Conservation (phyloP, 1,140 invertebrate genomes). For the Drosophila oshimai region DNA sequence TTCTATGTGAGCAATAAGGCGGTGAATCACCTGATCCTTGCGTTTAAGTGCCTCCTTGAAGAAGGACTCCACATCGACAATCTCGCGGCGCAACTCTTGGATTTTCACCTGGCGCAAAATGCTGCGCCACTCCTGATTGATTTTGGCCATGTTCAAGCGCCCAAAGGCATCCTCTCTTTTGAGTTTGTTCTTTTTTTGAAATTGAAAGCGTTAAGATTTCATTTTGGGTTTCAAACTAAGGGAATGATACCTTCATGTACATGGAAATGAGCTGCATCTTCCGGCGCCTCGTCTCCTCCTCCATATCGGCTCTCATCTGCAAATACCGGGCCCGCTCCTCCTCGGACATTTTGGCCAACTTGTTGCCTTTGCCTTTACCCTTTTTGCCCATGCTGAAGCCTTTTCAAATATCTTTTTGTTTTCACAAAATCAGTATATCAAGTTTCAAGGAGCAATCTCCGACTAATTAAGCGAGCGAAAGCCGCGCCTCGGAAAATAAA, state of each 20-base stretch:
- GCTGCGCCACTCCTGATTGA: conserved; percentile 92
- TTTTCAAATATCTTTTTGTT: background rate
- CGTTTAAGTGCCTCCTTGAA: conserved; percentile 83
- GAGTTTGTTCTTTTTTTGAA: conserved; percentile 88
- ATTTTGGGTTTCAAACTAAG: background rate
- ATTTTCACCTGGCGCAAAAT: conserved; percentile 89
- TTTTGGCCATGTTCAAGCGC: conserved; percentile 90
- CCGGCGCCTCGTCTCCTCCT: conserved; percentile 89
- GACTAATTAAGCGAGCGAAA: conserved; percentile 47
- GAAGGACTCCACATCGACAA: conserved; percentile 84
- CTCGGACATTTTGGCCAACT: conserved; percentile 91
- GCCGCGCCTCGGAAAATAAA: conserved; percentile 21
- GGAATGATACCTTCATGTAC: conserved; percentile 88
- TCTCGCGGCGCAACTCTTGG: conserved; percentile 87
- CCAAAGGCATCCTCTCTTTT: conserved; percentile 90
- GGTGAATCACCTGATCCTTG: conserved; percentile 87
- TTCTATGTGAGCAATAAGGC: conserved; percentile 86
- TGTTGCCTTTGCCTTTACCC: conserved; percentile 87
- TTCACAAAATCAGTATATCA: conserved; percentile 44
- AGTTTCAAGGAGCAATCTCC: conserved; percentile 47
- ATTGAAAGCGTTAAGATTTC: background rate
- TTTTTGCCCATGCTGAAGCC: conserved; percentile 87
- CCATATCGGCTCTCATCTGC: conserved; percentile 89
- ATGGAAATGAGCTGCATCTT: conserved; percentile 90
- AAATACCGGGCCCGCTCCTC: conserved; percentile 90